phyloP scores from a whole-genome alignment of 1,140 invertebrate species.

The Brevipalpus yothersi region DNA sequence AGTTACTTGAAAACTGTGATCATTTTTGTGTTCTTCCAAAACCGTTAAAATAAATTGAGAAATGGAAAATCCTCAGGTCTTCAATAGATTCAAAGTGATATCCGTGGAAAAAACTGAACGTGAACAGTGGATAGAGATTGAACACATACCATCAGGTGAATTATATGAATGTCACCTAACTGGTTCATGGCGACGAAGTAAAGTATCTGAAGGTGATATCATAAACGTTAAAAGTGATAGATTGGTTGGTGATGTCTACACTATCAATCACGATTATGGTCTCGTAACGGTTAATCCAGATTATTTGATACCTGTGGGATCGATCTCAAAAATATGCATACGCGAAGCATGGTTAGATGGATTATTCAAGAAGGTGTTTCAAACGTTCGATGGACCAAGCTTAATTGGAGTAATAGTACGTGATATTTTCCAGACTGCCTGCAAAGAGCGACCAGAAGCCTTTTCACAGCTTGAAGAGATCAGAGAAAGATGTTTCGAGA shows the following conservation, averaged over 20 bases:
- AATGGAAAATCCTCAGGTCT: no score
- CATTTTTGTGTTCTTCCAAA: no score
- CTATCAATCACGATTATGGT: slow-evolving; percentile 21
- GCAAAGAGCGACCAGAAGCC: background rate
- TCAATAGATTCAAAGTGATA: no score
- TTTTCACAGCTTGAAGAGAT: slow-evolving; percentile 5
- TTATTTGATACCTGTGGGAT: slow-evolving; percentile 56
- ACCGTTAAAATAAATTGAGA: no score
- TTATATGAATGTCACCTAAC: no score
- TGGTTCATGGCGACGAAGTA: background rate
- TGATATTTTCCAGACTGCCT: slow-evolving; percentile 26
- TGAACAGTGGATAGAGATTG: no score
- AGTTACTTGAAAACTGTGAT: no score
- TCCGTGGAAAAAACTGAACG: no score
- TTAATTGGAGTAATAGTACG: slow-evolving; percentile 28
- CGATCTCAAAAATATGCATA: slow-evolving; percentile 56
- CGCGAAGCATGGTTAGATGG: slow-evolving; percentile 53
- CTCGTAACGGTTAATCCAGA: slow-evolving; percentile 60
- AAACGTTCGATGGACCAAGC: slow-evolving; percentile 22
- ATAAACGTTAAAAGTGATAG: background rate
- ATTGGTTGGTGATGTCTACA: background rate
- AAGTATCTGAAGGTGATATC: background rate
- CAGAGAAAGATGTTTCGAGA: background rate
- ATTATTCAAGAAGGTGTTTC: slow-evolving; percentile 24
- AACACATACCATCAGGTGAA: no score